A percentile compares a stretch with the other conserved stretches of the same genome.
Conservation (phyloP, 2,113 vertebrate genomes). For the Corythornis madagascariensis region DNA sequence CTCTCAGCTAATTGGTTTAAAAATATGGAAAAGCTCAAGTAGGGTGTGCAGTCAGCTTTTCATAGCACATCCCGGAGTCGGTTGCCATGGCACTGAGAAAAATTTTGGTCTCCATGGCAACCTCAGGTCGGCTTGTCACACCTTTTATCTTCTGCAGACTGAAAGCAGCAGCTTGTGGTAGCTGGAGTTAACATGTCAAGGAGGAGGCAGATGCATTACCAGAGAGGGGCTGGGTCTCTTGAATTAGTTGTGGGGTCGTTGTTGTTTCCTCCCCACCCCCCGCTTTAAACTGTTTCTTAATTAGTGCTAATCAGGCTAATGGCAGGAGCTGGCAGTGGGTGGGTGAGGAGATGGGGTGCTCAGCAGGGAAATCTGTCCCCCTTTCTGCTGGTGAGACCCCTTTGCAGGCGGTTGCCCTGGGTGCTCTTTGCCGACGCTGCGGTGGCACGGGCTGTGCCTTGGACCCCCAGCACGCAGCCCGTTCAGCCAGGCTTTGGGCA, state of each 20-base stretch:
- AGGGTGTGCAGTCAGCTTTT: conserved; percentile 69
- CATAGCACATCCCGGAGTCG: conserved; percentile 74
- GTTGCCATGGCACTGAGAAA: conserved; percentile 85
- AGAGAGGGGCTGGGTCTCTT: neutral
- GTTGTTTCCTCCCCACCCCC: neutral
- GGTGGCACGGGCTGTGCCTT: accelerated
- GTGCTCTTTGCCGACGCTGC: accelerated
- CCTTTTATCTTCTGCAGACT: conserved; percentile 62
- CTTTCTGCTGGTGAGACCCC: neutral
- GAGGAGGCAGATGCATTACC: neutral
- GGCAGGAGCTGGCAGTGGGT: neutral
- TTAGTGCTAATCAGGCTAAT: neutral
- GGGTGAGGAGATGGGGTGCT: neutral
- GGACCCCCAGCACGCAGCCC: accelerated
- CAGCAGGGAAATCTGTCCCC: neutral
- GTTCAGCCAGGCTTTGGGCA: neutral
- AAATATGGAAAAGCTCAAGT: conserved; percentile 70
- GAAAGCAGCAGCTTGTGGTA: conserved; percentile 42
- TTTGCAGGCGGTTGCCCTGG: neutral
- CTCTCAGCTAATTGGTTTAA: conserved; percentile 77
- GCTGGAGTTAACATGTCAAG: conserved; percentile 17
- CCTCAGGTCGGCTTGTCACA: conserved; percentile 67
- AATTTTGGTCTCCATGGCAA: conserved; percentile 87
- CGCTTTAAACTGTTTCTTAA: neutral
- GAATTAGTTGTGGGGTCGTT: neutral